Conservation (phyloP, 2,888 invertebrate genomes). For the Mesochorus sp. region DNA sequence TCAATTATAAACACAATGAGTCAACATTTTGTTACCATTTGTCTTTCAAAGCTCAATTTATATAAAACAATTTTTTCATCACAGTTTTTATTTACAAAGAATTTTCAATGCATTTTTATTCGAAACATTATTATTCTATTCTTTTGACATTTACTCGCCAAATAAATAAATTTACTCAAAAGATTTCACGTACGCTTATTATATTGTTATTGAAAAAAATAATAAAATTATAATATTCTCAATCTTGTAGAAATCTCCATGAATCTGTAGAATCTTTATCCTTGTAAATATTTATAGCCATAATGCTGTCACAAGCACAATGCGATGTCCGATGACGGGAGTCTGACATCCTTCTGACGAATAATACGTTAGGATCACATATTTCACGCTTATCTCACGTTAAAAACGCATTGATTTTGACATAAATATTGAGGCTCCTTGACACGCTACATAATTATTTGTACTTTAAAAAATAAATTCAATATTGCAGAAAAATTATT, state of each 20-base stretch:
- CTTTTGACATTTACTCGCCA: too few species aligned
- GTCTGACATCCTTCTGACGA: slow-evolving; percentile 63
- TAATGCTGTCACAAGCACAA: background rate
- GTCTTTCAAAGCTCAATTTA: background rate
- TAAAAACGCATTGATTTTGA: slow-evolving; percentile 62
- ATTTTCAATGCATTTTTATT: background rate
- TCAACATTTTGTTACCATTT: background rate
- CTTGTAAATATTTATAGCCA: background rate
- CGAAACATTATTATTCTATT: too few species aligned
- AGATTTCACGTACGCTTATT: too few species aligned
- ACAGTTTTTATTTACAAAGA: too few species aligned
- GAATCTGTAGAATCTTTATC: slow-evolving; percentile 4
- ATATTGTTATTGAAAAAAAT: too few species aligned
- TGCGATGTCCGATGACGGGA: slow-evolving; percentile 67
- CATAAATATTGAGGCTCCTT: background rate
- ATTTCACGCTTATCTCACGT: slow-evolving; percentile 75
- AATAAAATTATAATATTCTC: too few species aligned
- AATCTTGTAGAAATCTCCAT: background rate
- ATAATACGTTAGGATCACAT: slow-evolving; percentile 69
- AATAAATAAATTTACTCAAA: too few species aligned
- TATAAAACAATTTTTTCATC: background rate
- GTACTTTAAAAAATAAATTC: too few species aligned
- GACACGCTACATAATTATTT: too few species aligned
- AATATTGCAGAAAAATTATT: too few species aligned
- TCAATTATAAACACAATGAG: slow-evolving; percentile 19